phyloP scores from a whole-genome alignment of 2,797 vertebrate species.

The Myotis pilosus region DNA sequence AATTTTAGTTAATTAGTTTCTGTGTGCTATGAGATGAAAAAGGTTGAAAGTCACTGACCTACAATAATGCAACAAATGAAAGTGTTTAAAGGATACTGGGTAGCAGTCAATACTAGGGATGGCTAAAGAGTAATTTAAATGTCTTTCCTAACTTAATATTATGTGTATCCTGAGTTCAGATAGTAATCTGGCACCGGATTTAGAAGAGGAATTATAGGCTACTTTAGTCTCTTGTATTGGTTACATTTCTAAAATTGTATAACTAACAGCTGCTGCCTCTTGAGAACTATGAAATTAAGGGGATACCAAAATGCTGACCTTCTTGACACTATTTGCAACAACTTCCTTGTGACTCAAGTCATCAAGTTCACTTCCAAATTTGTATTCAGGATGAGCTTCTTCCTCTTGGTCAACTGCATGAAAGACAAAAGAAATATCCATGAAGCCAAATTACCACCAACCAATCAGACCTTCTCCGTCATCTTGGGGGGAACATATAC shows the following conservation, averaged over 20 bases:
- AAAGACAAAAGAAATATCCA: constrained; percentile 48
- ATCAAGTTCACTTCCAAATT: constrained; percentile 90
- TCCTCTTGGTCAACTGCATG: constrained; percentile 91
- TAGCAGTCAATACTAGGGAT: not conserved
- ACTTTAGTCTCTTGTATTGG: not conserved
- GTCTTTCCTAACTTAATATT: not conserved
- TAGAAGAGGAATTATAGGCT: not conserved
- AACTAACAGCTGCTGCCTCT: not conserved
- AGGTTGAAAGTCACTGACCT: not conserved
- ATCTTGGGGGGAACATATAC: not conserved
- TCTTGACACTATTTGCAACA: constrained; percentile 91
- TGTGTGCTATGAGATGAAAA: not conserved
- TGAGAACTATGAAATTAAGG: constrained; percentile 4
- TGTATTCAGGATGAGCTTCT: constrained; percentile 91
- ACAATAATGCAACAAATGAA: not conserved
- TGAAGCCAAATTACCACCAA: not conserved
- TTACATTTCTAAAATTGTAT: not conserved
- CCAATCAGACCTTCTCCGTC: not conserved
- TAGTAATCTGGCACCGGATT: not conserved
- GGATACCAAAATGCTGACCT: constrained; percentile 84
- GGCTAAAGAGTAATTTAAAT: not conserved
- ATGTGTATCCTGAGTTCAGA: not conserved
- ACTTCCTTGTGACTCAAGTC: constrained; percentile 91
- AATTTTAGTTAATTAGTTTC: not conserved
- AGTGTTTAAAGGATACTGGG: not conserved